Conservation (phyloP, 2,113 vertebrate species). For the Atherinomorus stipes region DNA sequence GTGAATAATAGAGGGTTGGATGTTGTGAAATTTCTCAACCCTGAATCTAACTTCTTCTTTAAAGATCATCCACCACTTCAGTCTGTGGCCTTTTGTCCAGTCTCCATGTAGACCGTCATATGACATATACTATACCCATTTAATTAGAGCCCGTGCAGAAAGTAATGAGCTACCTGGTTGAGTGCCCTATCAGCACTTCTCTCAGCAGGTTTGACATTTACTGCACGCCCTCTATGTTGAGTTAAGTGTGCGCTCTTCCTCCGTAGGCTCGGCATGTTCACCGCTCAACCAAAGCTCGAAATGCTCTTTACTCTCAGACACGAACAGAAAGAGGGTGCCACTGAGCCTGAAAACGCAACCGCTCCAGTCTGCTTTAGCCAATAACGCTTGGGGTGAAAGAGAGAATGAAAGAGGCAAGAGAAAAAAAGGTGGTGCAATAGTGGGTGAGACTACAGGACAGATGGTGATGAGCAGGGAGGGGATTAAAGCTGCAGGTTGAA, state of each 20-base stretch:
- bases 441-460: slow-evolving; percentile 56
- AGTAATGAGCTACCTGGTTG: slow-evolving; percentile 62
- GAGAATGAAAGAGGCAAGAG: slow-evolving; percentile 25
- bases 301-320: not conserved
- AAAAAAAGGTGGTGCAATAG: slow-evolving; percentile 11
- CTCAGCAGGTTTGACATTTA: slow-evolving; percentile 71
- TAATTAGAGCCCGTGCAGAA: slow-evolving; percentile 53
- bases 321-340: not conserved
- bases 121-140: slow-evolving; percentile 35
- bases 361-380: not conserved
- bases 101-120: slow-evolving; percentile 2
- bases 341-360: slow-evolving; percentile 18
- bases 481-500: slow-evolving; percentile 63
- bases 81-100: slow-evolving; percentile 31
- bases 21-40: not conserved
- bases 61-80: slow-evolving; percentile 26
- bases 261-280: slow-evolving; percentile 23
- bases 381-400: slow-evolving; percentile 20
- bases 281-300: not conserved
- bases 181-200: slow-evolving; percentile 58
- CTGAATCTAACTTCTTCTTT: slow-evolving; percentile 24
- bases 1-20: not conserved
- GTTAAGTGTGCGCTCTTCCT: slow-evolving; percentile 26
- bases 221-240: slow-evolving; percentile 19
- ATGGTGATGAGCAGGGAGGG: slow-evolving; percentile 57